Conservation (phyloP, 2,113 vertebrate species). For the Polypterus senegalus region DNA sequence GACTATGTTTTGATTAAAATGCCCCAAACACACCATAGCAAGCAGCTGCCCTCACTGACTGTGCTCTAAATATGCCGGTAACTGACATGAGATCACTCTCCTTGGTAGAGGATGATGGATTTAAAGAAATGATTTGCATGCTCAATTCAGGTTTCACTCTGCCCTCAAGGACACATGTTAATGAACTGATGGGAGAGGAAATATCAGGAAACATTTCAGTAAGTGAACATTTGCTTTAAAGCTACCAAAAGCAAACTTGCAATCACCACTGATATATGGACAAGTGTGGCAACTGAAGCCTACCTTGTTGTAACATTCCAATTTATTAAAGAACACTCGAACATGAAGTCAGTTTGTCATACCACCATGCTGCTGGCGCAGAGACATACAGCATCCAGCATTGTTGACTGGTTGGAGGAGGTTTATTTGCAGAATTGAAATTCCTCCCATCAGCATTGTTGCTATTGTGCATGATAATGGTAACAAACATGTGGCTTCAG, state of each 20-base stretch:
- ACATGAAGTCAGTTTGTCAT: conserved; percentile 18
- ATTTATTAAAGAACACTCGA: conserved; percentile 17
- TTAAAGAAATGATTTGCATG: no score
- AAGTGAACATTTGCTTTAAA: no score
- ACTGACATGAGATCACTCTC: no score
- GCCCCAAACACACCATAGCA: no score
- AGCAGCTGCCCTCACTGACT: no score
- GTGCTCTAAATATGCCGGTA: no score
- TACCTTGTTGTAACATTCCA: conserved; percentile 19
- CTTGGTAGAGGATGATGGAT: background rate
- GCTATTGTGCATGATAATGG: conserved; percentile 9
- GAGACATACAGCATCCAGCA: conserved; percentile 20
- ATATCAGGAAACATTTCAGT: no score
- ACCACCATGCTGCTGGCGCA: conserved; percentile 18
- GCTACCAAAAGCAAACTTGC: background rate
- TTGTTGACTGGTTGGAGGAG: conserved; percentile 15
- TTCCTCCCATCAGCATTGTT: conserved; percentile 8
- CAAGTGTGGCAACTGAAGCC: conserved; percentile 14
- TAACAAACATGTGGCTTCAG: conserved; percentile 15
- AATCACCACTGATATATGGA: conserved; percentile 11
- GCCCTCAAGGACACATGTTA: background rate
- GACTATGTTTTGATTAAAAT: no score
- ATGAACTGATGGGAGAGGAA: background rate
- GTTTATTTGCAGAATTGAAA: conserved; percentile 10
- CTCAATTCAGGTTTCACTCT: no score